Conservation (phyloP, 2,797 vertebrate genomes). For the Thalassophryne amazonica region DNA sequence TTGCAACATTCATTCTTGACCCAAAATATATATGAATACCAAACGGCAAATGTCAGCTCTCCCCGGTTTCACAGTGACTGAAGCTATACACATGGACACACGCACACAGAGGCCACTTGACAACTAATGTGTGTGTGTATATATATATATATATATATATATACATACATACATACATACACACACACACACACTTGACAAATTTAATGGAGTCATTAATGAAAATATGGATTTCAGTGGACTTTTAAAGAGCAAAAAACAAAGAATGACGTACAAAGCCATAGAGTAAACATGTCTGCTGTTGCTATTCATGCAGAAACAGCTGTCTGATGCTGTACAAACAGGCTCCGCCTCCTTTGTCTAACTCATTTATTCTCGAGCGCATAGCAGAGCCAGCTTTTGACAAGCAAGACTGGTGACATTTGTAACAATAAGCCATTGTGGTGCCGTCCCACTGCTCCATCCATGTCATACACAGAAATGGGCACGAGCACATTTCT, state of each 20-base stretch:
- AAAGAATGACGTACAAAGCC: constrained; percentile 30
- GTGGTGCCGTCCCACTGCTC: constrained; percentile 20
- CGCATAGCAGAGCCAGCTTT: constrained; percentile 8
- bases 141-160: neutral
- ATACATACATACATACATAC: too few relatives aligned
- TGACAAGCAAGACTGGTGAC: constrained; percentile 47
- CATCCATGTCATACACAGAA: constrained; percentile 41
- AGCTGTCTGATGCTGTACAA: constrained; percentile 9
- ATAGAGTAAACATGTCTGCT: constrained; percentile 4
- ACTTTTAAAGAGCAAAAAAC: constrained; percentile 14
- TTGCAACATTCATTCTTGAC: too few relatives aligned
- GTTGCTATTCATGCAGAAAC: constrained; percentile 7
- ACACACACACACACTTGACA: too few relatives aligned
- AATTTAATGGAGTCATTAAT: too few relatives aligned
- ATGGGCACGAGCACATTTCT: constrained; percentile 25
- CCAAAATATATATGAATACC: too few relatives aligned
- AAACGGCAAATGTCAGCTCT: too few relatives aligned
- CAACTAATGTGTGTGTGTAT: too few relatives aligned
- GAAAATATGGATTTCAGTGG: too few relatives aligned
- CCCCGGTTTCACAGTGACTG: too few relatives aligned
- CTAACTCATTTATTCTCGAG: neutral
- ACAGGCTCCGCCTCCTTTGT: constrained; percentile 29
- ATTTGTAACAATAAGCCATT: constrained; percentile 67
- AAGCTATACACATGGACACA: too few relatives aligned
- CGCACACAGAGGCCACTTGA: too few relatives aligned